phyloP scores from a whole-genome alignment of 2,888 invertebrate species.

The Salticus scenicus region DNA sequence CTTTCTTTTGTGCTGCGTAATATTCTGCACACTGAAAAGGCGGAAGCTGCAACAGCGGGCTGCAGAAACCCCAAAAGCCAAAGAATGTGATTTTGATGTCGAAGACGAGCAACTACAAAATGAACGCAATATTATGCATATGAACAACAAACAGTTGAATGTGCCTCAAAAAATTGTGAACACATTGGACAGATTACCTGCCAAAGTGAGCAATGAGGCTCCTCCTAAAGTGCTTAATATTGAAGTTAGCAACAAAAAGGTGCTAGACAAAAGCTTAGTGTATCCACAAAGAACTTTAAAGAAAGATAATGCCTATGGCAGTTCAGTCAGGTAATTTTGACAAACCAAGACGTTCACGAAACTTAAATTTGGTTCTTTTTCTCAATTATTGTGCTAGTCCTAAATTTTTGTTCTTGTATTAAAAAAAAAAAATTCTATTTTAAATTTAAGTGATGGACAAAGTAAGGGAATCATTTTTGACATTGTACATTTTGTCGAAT shows the following conservation, averaged over 20 bases:
- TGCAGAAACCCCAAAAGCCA: conserved; percentile 14
- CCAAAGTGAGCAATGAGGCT: conserved; percentile 45
- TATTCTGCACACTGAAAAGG: conserved; percentile 12
- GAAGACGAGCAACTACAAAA: conserved; percentile 55
- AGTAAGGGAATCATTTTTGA: no score
- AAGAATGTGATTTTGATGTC: conserved; percentile 34
- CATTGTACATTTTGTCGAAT: no score
- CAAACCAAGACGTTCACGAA: no score
- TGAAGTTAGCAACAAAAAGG: conserved; percentile 46
- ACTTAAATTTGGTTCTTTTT: no score
- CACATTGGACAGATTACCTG: conserved; percentile 52
- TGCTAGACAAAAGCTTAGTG: conserved; percentile 46
- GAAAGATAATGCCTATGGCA: conserved; percentile 45
- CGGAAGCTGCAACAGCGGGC: neutral
- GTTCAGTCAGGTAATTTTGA: conserved; percentile 13
- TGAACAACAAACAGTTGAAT: conserved; percentile 58
- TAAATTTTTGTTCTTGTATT: no score
- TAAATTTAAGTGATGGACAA: no score
- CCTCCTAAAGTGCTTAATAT: conserved; percentile 66
- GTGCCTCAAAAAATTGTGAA: conserved; percentile 64
- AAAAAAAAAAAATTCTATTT: no score
- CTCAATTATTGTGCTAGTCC: no score
- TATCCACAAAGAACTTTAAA: conserved; percentile 47
- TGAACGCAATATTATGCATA: conserved; percentile 39
- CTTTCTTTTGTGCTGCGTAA: conserved; percentile 25